Conservation (phyloP, 35 echinoderm and acorn worm genomes). For the Lytechinus pictus region DNA sequence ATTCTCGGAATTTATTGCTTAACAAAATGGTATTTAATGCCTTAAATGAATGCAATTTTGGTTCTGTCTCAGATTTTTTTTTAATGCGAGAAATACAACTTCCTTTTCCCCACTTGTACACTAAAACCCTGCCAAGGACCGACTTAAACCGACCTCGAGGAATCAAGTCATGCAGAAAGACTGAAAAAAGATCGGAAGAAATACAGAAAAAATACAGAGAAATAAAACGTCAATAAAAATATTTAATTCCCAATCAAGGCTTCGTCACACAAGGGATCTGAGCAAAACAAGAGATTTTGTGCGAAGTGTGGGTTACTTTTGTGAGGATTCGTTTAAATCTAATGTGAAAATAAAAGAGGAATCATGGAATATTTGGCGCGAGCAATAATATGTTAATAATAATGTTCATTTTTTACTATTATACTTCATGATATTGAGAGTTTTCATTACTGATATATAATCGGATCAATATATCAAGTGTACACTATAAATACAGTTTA, state of each 20-base stretch:
- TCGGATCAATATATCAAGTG: no score
- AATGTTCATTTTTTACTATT: no score
- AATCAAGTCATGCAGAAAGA: neutral
- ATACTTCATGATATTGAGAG: no score
- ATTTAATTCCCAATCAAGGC: neutral
- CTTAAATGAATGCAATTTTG: neutral
- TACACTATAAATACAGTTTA: no score
- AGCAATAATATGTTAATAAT: no score
- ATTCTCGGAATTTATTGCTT: neutral
- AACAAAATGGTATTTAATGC: neutral
- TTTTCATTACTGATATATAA: no score
- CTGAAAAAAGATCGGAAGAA: neutral
- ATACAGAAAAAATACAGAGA: neutral
- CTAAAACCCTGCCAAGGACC: neutral
- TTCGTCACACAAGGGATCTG: neutral
- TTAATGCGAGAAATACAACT: neutral
- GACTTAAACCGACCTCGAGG: neutral
- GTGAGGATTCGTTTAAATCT: no score
- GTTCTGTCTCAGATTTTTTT: neutral
- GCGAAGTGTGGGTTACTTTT: neutral
- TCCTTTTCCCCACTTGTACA: neutral
- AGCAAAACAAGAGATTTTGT: neutral
- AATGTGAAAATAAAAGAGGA: no score
- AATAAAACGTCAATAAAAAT: neutral
- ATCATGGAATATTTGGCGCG: no score